Evolutionary conservation across 2,888 invertebrate genomes (phyloP).

Genomic region (Ligdia adustata): DNA sequence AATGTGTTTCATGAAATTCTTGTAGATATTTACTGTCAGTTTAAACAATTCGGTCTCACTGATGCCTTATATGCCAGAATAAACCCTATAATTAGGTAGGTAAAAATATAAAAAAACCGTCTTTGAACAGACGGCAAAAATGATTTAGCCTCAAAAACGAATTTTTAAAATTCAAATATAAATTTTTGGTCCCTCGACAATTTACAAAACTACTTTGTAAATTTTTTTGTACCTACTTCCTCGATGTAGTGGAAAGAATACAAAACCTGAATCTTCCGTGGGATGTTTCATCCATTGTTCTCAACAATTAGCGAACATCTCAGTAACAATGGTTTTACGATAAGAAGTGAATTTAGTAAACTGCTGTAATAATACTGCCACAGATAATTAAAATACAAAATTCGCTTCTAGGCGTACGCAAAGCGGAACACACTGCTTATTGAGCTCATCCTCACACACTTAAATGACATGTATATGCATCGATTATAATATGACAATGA

Average conservation of each 20-base stretch:
- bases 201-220: constrained; percentile 21
- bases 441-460: background rate
- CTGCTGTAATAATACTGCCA: constrained; percentile 11
- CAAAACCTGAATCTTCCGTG: constrained; percentile 21
- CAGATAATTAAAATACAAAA: constrained; percentile 33
- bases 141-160: constrained; percentile 30
- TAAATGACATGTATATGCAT: too few species aligned
- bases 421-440: constrained; percentile 18
- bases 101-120: too few species aligned
- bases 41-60: too few species aligned
- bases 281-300: constrained; percentile 27
- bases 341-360: constrained; percentile 24
- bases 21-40: too few species aligned
- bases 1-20: too few species aligned
- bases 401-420: constrained; percentile 28
- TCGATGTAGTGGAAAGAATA: constrained; percentile 9
- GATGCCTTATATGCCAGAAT: too few species aligned
- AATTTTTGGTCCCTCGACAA: constrained; percentile 12
- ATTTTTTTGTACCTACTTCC: constrained; percentile 20
- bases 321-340: constrained; percentile 25
- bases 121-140: too few species aligned
- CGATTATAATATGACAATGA: too few species aligned
- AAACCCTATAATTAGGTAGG: too few species aligned
- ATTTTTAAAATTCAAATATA: constrained; percentile 31
- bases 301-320: constrained; percentile 17